phyloP scores from a whole-genome alignment of 1,140 invertebrate species.

The Copidosoma floridanum region DNA sequence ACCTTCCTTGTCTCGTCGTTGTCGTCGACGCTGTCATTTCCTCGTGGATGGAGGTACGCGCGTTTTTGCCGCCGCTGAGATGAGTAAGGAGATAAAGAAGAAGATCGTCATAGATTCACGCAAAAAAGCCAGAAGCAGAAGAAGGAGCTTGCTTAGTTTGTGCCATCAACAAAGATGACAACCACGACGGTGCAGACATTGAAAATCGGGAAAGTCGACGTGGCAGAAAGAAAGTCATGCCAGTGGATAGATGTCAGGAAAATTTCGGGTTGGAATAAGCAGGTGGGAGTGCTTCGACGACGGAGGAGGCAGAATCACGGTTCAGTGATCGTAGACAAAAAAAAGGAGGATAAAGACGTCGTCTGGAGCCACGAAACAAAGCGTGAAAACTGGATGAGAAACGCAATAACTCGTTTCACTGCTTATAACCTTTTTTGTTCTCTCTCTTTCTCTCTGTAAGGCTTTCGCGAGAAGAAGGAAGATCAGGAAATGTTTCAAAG shows the following conservation, averaged over 20 bases:
- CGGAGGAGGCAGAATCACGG: slow-evolving; percentile 15
- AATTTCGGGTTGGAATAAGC: too few species aligned
- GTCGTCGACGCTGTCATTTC: too few species aligned
- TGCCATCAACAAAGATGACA: not conserved
- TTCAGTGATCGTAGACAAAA: too few species aligned
- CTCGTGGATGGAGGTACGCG: not conserved
- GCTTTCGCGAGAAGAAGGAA: too few species aligned
- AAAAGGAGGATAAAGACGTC: slow-evolving; percentile 4
- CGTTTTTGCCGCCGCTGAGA: not conserved
- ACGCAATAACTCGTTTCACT: slow-evolving; percentile 48
- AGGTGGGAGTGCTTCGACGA: too few species aligned
- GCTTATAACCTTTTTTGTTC: too few species aligned
- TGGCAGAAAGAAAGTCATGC: not conserved
- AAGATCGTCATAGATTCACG: too few species aligned
- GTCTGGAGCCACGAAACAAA: slow-evolving; percentile 49
- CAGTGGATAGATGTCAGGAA: slow-evolving; percentile 10
- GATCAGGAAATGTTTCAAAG: too few species aligned
- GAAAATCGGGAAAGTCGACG: not conserved
- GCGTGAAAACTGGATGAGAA: slow-evolving; percentile 47
- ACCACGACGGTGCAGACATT: too few species aligned
- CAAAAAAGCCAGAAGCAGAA: not conserved
- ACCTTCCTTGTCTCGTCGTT: too few species aligned
- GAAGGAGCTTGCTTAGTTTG: not conserved
- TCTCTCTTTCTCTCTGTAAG: too few species aligned
- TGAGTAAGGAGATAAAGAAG: too few species aligned